These are phyloP conservation scores for Gopherus flavomarginatus DNA, from an alignment of 2,113 vertebrate genomes.

Conservation along the genomic window DNA sequence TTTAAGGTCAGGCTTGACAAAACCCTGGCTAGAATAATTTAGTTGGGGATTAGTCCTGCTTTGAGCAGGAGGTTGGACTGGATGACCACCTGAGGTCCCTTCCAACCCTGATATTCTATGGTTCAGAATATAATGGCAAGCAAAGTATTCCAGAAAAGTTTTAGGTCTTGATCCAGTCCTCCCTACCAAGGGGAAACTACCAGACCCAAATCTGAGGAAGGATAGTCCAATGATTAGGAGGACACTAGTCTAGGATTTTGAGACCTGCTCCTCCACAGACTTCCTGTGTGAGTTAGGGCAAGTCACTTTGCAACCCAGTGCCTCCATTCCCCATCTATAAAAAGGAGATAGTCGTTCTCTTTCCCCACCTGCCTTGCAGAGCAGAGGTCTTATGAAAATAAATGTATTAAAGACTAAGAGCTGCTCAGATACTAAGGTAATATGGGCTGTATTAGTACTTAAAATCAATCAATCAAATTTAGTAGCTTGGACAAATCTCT, in stretches of 20 bases:
- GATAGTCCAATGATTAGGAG: neutral
- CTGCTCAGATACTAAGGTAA: neutral
- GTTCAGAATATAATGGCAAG: slow-evolving; percentile 2
- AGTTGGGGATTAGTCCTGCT: too few species aligned
- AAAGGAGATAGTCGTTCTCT: neutral
- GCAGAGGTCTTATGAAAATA: neutral
- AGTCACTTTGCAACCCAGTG: neutral
- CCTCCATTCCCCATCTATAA: neutral
- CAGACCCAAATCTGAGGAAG: neutral
- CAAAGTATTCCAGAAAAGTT: slow-evolving; percentile 34
- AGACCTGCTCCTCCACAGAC: neutral
- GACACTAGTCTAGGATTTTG: neutral
- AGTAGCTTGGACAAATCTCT: neutral
- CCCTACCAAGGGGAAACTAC: neutral
- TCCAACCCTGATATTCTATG: neutral
- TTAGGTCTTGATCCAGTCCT: neutral
- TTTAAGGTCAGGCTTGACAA: too few species aligned
- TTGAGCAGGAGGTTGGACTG: too few species aligned
- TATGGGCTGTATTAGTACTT: neutral
- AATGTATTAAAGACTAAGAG: neutral
- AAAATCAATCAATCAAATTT: neutral
- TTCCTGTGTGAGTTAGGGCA: neutral
- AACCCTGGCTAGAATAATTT: too few species aligned
- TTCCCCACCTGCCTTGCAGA: neutral
- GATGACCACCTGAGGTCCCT: too few species aligned